Evolutionary conservation across 2,797 vertebrate genomes (phyloP).

Genomic region (Phrynocephalus guinanensis): DNA sequence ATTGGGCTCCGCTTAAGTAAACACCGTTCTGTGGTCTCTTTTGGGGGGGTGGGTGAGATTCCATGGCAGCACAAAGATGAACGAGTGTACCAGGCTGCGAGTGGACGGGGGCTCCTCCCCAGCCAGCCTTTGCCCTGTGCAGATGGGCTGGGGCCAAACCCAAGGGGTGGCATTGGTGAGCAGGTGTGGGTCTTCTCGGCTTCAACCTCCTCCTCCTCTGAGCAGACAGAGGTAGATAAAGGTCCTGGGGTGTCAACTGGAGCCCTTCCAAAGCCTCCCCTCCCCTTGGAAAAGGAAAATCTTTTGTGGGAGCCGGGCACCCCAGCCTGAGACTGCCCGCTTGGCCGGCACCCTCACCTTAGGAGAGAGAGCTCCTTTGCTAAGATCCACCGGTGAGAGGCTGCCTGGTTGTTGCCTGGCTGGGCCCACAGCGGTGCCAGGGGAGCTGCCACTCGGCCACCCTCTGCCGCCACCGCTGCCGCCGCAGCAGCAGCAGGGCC

Average conservation of each 20-base stretch:
- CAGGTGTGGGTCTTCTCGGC: constrained; percentile 19
- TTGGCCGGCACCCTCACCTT: too few species aligned
- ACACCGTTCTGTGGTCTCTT: constrained; percentile 60
- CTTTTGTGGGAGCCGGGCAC: too few species aligned
- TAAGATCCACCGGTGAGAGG: too few species aligned
- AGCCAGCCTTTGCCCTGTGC: constrained; percentile 54
- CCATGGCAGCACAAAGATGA: constrained; percentile 69
- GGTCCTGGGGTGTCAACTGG: neutral
- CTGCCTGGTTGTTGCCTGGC: too few species aligned
- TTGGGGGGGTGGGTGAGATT: constrained; percentile 56
- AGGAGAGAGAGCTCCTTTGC: neutral
- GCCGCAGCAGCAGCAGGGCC: too few species aligned
- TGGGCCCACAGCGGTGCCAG: neutral
- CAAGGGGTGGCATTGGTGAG: constrained; percentile 19
- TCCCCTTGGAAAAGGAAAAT: neutral
- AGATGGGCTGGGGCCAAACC: constrained; percentile 34
- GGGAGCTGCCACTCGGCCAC: neutral
- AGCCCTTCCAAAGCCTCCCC: neutral
- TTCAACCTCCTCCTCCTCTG: neutral
- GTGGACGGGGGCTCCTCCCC: constrained; percentile 57
- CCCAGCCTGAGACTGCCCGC: too few species aligned
- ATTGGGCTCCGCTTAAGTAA: constrained; percentile 66
- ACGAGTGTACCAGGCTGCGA: constrained; percentile 65
- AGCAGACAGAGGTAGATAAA: constrained; percentile 29
- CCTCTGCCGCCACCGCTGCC: too few species aligned